These are phyloP conservation scores for Ameiurus melas DNA, from an alignment of 2,113 vertebrate species.

Conservation along the genomic window DNA sequence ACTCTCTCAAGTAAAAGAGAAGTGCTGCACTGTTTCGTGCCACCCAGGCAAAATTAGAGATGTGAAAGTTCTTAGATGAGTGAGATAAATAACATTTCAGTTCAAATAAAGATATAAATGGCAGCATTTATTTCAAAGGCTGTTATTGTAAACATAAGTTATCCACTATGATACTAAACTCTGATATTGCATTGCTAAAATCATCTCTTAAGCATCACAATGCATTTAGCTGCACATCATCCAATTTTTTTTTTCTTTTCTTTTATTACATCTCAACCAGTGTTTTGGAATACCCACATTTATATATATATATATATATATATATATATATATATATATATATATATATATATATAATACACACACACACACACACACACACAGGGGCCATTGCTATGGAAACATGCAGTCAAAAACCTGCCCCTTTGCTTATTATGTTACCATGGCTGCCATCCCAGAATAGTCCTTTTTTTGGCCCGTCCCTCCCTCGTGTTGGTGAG, in stretches of 20 bases:
- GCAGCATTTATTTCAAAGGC: background rate
- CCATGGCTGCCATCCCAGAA: slow-evolving; percentile 79
- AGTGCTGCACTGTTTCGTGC: slow-evolving; percentile 33
- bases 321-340: too few species aligned
- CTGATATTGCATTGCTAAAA: background rate
- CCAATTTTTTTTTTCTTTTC: background rate
- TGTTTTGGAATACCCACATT: slow-evolving; percentile 69
- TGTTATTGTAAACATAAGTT: background rate
- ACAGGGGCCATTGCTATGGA: slow-evolving; percentile 69
- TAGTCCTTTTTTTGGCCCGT: slow-evolving; percentile 63
- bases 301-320: slow-evolving; percentile 55
- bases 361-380: background rate
- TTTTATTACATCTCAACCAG: slow-evolving; percentile 55
- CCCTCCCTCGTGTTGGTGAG: slow-evolving; percentile 76
- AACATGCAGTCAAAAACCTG: slow-evolving; percentile 69
- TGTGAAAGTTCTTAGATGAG: slow-evolving; percentile 48
- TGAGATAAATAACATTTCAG: slow-evolving; percentile 20
- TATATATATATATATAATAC: too few species aligned
- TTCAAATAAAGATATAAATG: slow-evolving; percentile 15
- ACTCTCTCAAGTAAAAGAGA: slow-evolving; percentile 8
- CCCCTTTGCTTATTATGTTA: slow-evolving; percentile 79
- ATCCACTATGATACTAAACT: background rate
- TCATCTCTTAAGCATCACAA: background rate
- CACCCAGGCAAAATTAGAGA: slow-evolving; percentile 53
- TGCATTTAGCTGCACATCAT: slow-evolving; percentile 3